A percentile compares a stretch with the other conserved stretches of the same genome.
Conservation (phyloP, 2,113 vertebrate species). For the Boleophthalmus pectinirostris region DNA sequence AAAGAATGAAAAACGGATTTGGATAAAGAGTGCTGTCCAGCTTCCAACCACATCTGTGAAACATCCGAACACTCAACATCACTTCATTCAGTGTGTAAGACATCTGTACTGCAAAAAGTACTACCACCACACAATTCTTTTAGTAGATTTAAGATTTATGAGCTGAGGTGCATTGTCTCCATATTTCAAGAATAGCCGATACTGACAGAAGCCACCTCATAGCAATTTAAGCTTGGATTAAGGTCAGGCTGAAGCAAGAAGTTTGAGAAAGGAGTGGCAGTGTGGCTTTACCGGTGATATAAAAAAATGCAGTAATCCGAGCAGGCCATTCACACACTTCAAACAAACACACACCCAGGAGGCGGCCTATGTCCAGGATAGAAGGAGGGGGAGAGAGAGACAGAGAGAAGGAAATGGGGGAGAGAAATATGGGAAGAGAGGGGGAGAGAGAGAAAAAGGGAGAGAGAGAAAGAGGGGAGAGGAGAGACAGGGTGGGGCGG, state of each 20-base stretch:
- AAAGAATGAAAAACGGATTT: constrained; percentile 5
- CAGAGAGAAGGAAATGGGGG: constrained; percentile 56
- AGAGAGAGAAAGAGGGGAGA: neutral
- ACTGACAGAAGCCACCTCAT: neutral
- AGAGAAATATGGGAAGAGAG: constrained; percentile 12
- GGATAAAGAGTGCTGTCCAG: constrained; percentile 5
- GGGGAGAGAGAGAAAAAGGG: neutral
- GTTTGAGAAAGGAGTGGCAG: constrained; percentile 57
- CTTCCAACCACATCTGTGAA: constrained; percentile 42
- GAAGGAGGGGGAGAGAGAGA: constrained; percentile 29
- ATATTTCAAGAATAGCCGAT: neutral
- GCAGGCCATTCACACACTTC: constrained; percentile 44
- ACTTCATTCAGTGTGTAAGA: constrained; percentile 1
- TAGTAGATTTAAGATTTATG: constrained; percentile 32
- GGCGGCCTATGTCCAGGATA: constrained; percentile 55
- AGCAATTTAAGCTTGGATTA: neutral
- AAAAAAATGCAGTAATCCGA: constrained; percentile 61
- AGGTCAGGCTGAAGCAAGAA: constrained; percentile 18
- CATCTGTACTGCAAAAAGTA: neutral
- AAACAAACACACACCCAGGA: constrained; percentile 40
- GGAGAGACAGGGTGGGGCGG: constrained; percentile 65
- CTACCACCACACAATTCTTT: neutral
- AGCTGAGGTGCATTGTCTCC: constrained; percentile 14
- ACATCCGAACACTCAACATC: constrained; percentile 8
- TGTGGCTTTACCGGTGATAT: constrained; percentile 42